Evolutionary conservation across 23 tunicate species (phyloP).

Genomic region (Halocynthia roretzi): DNA sequence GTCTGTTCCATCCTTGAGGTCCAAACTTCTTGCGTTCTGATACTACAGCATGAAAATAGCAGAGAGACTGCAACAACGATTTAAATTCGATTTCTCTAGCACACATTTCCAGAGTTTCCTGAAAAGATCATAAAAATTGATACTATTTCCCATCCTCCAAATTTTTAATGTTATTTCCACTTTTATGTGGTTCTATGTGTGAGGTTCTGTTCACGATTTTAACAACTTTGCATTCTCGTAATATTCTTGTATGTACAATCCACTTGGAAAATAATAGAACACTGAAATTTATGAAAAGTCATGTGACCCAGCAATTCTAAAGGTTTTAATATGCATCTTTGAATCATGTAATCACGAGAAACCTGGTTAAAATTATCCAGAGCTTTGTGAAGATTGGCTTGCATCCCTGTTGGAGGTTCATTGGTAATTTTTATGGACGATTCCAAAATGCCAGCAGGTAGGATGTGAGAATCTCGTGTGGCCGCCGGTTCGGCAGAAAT

Average conservation of each 20-base stretch:
- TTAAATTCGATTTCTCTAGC: constrained; percentile 93
- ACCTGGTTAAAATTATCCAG: constrained; percentile 95
- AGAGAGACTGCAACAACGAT: constrained; percentile 91
- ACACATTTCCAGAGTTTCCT: constrained; percentile 99
- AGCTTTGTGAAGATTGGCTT: constrained; percentile 98
- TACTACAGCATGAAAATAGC: constrained; percentile 99
- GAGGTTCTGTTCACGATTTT: too few relatives aligned
- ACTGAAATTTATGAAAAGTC: too few relatives aligned
- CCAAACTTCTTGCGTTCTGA: constrained; percentile 98
- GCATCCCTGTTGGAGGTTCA: constrained; percentile 99
- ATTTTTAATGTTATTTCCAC: too few relatives aligned
- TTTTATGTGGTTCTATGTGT: too few relatives aligned
- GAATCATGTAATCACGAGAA: neutral
- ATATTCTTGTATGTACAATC: too few relatives aligned
- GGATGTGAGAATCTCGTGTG: constrained; percentile 89
- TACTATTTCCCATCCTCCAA: too few relatives aligned
- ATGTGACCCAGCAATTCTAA: too few relatives aligned
- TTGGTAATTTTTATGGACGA: constrained; percentile 97
- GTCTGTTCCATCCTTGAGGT: constrained; percentile 99
- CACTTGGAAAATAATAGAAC: too few relatives aligned
- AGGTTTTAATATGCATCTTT: too few relatives aligned
- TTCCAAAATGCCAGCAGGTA: constrained; percentile 96
- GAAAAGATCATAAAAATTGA: neutral
- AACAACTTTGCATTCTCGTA: too few relatives aligned
- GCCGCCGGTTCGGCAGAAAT: constrained; percentile 99